phyloP scores from a whole-genome alignment of 2,888 invertebrate genomes.

The Megaustenia siamemsis region DNA sequence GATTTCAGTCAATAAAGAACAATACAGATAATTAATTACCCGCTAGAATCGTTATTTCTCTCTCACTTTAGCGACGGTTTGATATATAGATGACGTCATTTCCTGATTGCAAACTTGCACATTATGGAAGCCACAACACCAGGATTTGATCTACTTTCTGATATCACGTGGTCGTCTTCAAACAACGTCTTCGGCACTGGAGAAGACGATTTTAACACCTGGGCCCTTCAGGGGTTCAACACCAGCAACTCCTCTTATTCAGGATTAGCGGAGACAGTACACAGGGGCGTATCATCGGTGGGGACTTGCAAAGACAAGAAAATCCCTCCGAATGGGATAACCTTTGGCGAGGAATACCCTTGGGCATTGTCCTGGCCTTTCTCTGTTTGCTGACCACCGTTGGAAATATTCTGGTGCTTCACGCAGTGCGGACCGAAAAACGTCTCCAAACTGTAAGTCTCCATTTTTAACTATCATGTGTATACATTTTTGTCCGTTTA shows the following conservation, averaged over 20 bases:
- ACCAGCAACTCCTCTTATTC: background rate
- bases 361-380: slow-evolving; percentile 79
- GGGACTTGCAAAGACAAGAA: background rate
- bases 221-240: slow-evolving; percentile 23
- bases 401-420: slow-evolving; percentile 82
- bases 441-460: slow-evolving; percentile 81
- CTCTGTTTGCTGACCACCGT: slow-evolving; percentile 81
- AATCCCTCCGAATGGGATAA: slow-evolving; percentile 45
- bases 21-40: too few species aligned
- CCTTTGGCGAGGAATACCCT: slow-evolving; percentile 70
- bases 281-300: background rate
- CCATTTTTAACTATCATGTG: background rate
- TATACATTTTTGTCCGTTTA: background rate
- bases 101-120: background rate
- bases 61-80: too few species aligned
- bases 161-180: slow-evolving; percentile 2
- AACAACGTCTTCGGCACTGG: background rate
- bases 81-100: slow-evolving; percentile 5
- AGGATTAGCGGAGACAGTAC: background rate
- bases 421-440: slow-evolving; percentile 81
- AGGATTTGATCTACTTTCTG: background rate
- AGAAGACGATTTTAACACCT: slow-evolving; percentile 18
- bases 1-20: too few species aligned
- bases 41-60: too few species aligned
- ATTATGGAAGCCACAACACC: slow-evolving; percentile 45